A percentile compares a stretch with the other conserved stretches of the same genome.
Evolutionary conservation across 1,140 invertebrate species (phyloP).

Genomic region (Diachasmimorpha longicaudata): DNA sequence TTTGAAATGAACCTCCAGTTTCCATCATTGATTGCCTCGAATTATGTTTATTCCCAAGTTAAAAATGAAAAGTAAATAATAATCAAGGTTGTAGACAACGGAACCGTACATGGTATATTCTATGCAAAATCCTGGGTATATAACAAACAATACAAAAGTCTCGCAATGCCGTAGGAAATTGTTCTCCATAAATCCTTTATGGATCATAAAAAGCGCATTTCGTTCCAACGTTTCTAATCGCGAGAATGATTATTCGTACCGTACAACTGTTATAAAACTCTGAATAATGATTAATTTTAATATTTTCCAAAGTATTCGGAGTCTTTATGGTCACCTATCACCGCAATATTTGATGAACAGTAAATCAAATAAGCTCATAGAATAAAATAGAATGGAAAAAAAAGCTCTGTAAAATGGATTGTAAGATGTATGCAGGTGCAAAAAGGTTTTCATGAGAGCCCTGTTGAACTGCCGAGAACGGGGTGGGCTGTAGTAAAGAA

Average conservation of each 20-base stretch:
- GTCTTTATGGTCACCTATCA: background rate
- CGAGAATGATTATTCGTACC: constrained; percentile 14
- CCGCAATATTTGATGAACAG: background rate
- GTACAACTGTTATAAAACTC: background rate
- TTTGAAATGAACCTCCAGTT: no score
- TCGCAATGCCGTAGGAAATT: constrained; percentile 40
- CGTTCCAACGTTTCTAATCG: constrained; percentile 18
- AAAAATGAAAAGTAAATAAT: constrained; percentile 36
- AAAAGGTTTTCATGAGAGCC: background rate
- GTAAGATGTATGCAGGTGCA: background rate
- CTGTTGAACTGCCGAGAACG: no score
- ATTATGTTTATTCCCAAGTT: background rate
- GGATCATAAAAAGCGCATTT: constrained; percentile 43
- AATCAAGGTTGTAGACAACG: constrained; percentile 32
- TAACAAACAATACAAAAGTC: constrained; percentile 12
- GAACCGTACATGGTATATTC: constrained; percentile 9
- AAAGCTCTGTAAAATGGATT: background rate
- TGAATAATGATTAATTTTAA: constrained; percentile 2
- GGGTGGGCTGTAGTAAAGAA: background rate
- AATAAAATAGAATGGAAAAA: background rate
- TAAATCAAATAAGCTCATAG: background rate
- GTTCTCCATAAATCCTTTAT: constrained; percentile 55
- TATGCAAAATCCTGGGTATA: background rate
- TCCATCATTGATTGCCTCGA: no score
- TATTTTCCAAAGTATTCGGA: background rate